These are phyloP conservation scores for Pristionchus mayeri DNA, from an alignment of 2,888 invertebrate species.

Conservation along the genomic window DNA sequence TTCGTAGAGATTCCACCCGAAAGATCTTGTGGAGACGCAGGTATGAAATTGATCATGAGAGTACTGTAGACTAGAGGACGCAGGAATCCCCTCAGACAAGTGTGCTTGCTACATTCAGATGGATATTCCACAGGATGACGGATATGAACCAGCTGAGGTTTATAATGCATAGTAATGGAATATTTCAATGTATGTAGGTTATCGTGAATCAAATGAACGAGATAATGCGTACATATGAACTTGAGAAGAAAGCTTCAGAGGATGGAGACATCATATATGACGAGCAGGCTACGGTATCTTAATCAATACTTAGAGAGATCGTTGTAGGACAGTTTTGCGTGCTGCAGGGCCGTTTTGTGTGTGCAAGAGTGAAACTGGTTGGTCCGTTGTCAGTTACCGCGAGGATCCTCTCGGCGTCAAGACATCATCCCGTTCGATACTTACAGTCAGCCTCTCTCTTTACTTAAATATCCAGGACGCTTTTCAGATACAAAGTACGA, in stretches of 20 bases:
- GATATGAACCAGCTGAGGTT: constrained; percentile 28
- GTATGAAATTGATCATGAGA: neutral
- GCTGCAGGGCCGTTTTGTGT: neutral
- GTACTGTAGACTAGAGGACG: neutral
- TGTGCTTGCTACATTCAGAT: constrained; percentile 42
- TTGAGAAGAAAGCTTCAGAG: constrained; percentile 24
- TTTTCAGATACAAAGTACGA: constrained; percentile 3
- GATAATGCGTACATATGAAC: neutral
- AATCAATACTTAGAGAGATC: no score
- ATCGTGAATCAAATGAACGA: constrained; percentile 18
- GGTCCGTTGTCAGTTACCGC: neutral
- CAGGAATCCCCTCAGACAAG: constrained; percentile 18
- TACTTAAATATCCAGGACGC: neutral
- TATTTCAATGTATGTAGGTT: neutral
- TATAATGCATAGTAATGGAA: neutral
- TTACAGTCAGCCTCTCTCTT: neutral
- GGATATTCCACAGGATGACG: constrained; percentile 34
- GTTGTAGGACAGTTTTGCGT: neutral
- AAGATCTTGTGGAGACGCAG: constrained; percentile 34
- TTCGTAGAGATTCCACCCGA: constrained; percentile 17
- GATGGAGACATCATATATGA: constrained; percentile 39
- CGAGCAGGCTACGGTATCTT: constrained; percentile 37
- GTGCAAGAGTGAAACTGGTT: constrained; percentile 11
- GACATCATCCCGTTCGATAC: constrained; percentile 16
- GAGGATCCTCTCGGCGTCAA: constrained; percentile 8